Evolutionary conservation across 2,113 vertebrate genomes (phyloP), one percentile per base, ranked within the genome.

Genomic region (Tragulus kanchil): DNA sequence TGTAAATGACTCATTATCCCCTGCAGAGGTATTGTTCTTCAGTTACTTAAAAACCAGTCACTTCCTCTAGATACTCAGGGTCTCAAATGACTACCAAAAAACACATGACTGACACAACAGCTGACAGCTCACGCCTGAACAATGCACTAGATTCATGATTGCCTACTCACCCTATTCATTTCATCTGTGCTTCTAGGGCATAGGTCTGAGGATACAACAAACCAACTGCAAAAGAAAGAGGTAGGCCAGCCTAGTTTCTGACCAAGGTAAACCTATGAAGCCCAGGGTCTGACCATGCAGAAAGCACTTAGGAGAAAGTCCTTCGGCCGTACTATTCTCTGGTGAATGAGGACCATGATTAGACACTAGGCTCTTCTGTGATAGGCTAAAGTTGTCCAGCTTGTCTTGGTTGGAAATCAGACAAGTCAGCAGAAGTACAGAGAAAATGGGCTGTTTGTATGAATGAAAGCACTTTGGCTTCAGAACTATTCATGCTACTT

Each of bases 1-100:
- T 8, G 8, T 82, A 79, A 92, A 88, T 96, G 94, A 96, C 25
- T 96, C 95, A 91, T 28, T 48, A 10, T 42, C 19, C 52, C 83
- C 21, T 89, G 56, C 23, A 89, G 56, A 94, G n/a, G 17, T 71
- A 69, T 58, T 93, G 26, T 58, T 90, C 73, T 89, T 75, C 79
- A 54, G 69, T 85, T 67, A 86, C 61, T 3, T 82, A 11, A 8
- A 0, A 91, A 71, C 28, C 50, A 82, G 16, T n/a, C 26, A 69
- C 16, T 64, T 94, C 31, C 31, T 78, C 17, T 21, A 96, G 65
- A 81, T 58, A 14, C 45, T 95, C 19, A 64, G 64, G 11, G 56
- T 78, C 36, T 85, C 42, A 94, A 78, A 11, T 83, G 42, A 15
- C 65, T 61, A 54, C 59, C 25, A 62, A 8, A 58, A 92, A 59